phyloP scores from a whole-genome alignment of 35 echinoderm and acorn worm genomes.

The Nesometra sesokonis region DNA sequence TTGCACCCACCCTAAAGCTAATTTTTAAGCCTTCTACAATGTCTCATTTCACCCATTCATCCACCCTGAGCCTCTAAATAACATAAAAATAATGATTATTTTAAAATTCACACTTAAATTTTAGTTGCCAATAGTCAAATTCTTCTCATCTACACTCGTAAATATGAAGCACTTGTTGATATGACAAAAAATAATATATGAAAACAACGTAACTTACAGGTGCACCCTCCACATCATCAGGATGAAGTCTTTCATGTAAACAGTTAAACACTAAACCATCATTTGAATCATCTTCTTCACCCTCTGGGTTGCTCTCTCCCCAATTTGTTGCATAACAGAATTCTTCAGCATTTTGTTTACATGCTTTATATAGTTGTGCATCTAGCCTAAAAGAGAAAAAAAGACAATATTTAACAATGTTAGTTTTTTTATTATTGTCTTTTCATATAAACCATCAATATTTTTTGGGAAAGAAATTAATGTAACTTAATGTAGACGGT shows the following conservation, averaged over 20 bases:
- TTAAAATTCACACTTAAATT: no score
- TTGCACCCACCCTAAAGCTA: no score
- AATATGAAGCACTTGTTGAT: no score
- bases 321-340: slow-evolving; percentile 24
- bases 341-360: slow-evolving; percentile 31
- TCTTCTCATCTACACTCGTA: no score
- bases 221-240: background rate
- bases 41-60: no score
- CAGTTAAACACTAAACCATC: slow-evolving; percentile 60
- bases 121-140: no score
- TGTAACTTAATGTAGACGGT: no score
- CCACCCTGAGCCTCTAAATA: no score
- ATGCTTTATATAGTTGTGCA: slow-evolving; percentile 47
- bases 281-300: background rate
- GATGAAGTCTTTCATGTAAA: slow-evolving; percentile 71
- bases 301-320: background rate
- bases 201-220: background rate
- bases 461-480: background rate
- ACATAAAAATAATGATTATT: no score
- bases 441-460: background rate
- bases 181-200: no score
- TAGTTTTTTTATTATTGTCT: background rate
- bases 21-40: no score
- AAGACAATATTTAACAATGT: background rate
- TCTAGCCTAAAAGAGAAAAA: slow-evolving; percentile 39